These are phyloP conservation scores for Liopterus haemorrhoidalis DNA, from an alignment of 2,888 invertebrate species.

Conservation along the genomic window DNA sequence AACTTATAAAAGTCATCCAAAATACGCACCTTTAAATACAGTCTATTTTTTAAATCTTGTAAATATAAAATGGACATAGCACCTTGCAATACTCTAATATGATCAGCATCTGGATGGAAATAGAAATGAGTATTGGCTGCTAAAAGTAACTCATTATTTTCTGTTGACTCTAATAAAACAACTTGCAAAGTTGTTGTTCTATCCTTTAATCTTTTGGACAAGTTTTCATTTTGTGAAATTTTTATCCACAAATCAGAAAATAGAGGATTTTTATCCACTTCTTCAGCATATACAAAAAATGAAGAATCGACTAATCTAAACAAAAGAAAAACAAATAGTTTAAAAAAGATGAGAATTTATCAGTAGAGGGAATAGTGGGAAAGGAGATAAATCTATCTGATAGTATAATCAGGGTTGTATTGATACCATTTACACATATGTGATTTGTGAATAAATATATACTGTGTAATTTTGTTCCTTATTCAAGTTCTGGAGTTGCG, in stretches of 20 bases:
- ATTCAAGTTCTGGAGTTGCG: no score
- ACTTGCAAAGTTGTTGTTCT: conserved; percentile 65
- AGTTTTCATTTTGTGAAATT: conserved; percentile 53
- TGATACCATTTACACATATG: no score
- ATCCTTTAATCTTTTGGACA: conserved; percentile 54
- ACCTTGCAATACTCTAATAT: conserved; percentile 80
- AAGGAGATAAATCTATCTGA: no score
- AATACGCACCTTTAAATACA: conserved; percentile 3
- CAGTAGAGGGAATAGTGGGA: conserved; percentile 8
- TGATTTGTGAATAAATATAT: no score
- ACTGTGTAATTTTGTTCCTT: no score
- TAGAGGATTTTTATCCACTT: conserved; percentile 48
- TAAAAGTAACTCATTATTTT: conserved; percentile 56
- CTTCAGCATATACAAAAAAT: conserved; percentile 56
- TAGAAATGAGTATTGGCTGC: conserved; percentile 87
- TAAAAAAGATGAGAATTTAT: conserved; percentile 5
- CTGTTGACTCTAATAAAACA: conserved; percentile 52
- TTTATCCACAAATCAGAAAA: conserved; percentile 57
- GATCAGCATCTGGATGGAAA: conserved; percentile 87
- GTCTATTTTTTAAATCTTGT: conserved; percentile 46
- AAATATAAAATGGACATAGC: conserved; percentile 67
- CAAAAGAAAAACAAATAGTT: conserved; percentile 27
- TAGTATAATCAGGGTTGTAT: no score
- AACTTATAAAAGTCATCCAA: background rate
- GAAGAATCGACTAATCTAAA: conserved; percentile 50